Conservation (phyloP, 2,888 invertebrate genomes). For the Athalia circularis region DNA sequence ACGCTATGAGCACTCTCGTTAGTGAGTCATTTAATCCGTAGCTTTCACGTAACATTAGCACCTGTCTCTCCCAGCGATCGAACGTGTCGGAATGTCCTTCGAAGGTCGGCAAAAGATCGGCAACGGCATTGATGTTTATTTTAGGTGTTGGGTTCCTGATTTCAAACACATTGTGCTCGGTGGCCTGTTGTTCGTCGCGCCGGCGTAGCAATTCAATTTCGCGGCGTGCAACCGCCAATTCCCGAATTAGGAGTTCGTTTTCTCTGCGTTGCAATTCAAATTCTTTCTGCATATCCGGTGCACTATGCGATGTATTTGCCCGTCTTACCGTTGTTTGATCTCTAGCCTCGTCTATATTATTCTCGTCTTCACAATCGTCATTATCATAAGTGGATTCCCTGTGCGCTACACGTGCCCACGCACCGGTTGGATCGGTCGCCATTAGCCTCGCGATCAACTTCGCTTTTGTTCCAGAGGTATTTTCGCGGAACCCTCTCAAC, state of each 20-base stretch:
- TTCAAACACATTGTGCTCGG: not conserved
- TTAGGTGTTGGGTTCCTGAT: slow-evolving; percentile 1
- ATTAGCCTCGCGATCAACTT: not conserved
- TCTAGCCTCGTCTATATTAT: not conserved
- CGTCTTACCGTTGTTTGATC: too few species aligned
- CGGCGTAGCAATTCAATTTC: slow-evolving; percentile 13
- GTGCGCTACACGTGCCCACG: not conserved
- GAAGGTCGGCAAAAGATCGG: slow-evolving; percentile 8
- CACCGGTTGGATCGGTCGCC: not conserved
- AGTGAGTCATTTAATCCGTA: not conserved
- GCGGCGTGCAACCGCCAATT: slow-evolving; percentile 9
- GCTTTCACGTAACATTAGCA: not conserved
- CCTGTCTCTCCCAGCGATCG: slow-evolving; percentile 21
- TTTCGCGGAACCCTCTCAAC: not conserved
- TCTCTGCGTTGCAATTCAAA: slow-evolving; percentile 7
- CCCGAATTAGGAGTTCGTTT: not conserved
- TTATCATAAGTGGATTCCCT: not conserved
- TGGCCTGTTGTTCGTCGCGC: not conserved
- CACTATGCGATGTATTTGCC: too few species aligned
- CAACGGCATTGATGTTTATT: slow-evolving; percentile 12
- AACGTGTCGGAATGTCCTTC: not conserved
- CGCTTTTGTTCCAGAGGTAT: not conserved
- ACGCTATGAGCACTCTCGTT: slow-evolving; percentile 1
- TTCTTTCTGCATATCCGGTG: not conserved
- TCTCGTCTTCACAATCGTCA: not conserved